These are phyloP conservation scores for Ptychochromis oligacanthus DNA, from an alignment of 2,113 vertebrate species.

Conservation along the genomic window DNA sequence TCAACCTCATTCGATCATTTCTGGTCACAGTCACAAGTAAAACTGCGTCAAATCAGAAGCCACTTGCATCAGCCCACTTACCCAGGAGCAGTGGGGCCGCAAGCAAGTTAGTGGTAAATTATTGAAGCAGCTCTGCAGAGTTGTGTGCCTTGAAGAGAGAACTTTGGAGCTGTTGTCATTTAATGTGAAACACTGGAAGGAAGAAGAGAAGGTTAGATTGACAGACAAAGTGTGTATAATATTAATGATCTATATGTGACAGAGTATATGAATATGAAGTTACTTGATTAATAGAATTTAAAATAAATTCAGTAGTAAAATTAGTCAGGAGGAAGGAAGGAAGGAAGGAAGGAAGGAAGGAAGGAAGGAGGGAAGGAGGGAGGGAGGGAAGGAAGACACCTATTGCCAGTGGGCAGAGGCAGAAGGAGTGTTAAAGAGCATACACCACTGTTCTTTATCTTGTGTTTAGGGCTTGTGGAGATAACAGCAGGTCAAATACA, in stretches of 20 bases:
- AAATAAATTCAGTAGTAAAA: not conserved
- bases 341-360: not conserved
- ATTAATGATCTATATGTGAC: not conserved
- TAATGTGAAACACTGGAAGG: not conserved
- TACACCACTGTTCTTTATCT: conserved; percentile 9
- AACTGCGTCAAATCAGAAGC: conserved; percentile 6
- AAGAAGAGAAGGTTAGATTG: not conserved
- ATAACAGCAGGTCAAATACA: conserved; percentile 65
- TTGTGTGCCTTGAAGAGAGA: not conserved
- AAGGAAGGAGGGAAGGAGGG: too few species aligned
- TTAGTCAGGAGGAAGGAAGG: not conserved
- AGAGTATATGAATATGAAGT: not conserved
- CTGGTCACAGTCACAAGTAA: conserved; percentile 13
- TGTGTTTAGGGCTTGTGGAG: conserved; percentile 34
- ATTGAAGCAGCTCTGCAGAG: conserved; percentile 20
- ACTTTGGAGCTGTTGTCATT: conserved; percentile 5
- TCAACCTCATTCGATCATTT: not conserved
- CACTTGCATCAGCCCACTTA: conserved; percentile 6
- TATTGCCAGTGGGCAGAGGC: not conserved
- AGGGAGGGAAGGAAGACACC: not conserved
- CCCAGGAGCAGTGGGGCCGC: conserved; percentile 9
- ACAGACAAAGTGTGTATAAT: not conserved
- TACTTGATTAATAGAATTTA: not conserved
- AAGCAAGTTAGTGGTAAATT: conserved; percentile 32
- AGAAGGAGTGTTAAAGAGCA: conserved; percentile 23